These are phyloP conservation scores for Rhinella marina DNA, from an alignment of 2,797 vertebrate species.

Conservation along the genomic window DNA sequence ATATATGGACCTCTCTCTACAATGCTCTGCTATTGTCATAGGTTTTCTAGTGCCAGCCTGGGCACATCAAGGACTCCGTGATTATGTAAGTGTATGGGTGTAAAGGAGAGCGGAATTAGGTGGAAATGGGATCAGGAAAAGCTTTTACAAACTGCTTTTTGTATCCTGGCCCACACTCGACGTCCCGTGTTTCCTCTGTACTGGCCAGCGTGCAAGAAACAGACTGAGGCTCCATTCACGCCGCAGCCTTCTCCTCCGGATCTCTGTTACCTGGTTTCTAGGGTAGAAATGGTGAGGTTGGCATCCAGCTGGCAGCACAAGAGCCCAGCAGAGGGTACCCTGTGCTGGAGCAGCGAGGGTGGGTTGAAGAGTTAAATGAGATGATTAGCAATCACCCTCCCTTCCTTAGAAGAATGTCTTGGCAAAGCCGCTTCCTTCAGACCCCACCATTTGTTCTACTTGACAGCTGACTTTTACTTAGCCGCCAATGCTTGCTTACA, in stretches of 20 bases:
- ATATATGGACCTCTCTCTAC: no score
- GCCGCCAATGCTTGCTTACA: neutral
- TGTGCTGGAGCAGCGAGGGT: neutral
- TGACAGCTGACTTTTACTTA: neutral
- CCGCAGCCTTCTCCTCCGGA: neutral
- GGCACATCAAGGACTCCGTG: neutral
- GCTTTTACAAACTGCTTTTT: neutral
- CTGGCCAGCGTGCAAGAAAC: neutral
- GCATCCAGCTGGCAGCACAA: neutral
- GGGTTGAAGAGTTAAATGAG: neutral
- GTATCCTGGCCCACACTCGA: neutral
- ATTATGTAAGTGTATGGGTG: neutral
- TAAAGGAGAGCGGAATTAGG: neutral
- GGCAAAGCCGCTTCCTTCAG: neutral
- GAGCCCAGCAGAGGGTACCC: neutral
- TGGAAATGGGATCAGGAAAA: slow-evolving; percentile 16
- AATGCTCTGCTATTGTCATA: neutral
- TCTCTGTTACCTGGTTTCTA: slow-evolving; percentile 1
- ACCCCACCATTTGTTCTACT: slow-evolving; percentile 15
- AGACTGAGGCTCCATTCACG: slow-evolving; percentile 5
- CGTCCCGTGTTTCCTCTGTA: neutral
- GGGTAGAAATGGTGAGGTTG: neutral
- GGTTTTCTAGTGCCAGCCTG: neutral
- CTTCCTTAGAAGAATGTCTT: neutral
- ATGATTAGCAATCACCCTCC: neutral